These are phyloP conservation scores for Xiphophorus maculatus DNA, from an alignment of 2,113 vertebrate genomes.

Conservation along the genomic window DNA sequence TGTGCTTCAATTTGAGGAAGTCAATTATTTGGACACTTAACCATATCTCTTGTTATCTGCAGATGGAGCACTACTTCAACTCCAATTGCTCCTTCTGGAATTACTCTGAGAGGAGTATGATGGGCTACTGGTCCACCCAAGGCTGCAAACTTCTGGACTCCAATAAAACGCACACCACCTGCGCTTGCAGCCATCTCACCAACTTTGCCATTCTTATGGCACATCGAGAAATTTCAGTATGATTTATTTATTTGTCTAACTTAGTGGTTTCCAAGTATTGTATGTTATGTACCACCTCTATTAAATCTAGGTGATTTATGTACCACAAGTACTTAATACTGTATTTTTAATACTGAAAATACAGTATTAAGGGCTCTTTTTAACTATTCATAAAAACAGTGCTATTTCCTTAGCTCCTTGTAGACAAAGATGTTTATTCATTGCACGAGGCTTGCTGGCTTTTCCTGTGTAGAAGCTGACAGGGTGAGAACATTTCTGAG, in stretches of 20 bases:
- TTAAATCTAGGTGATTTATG: not conserved
- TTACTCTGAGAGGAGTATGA: constrained; percentile 99
- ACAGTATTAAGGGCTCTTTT: not conserved
- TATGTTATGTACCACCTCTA: not conserved
- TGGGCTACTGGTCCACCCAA: constrained; percentile 99
- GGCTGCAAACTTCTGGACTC: constrained; percentile 97
- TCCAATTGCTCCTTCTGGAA: constrained; percentile 99
- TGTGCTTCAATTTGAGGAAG: constrained; percentile 74
- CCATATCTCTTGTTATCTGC: constrained; percentile 78
- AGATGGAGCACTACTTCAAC: constrained; percentile 99
- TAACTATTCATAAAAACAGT: not conserved
- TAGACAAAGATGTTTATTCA: not conserved
- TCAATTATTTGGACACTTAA: constrained; percentile 80
- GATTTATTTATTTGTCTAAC: constrained; percentile 48
- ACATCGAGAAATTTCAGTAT: constrained; percentile 90
- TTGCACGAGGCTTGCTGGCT: not conserved
- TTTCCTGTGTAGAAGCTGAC: not conserved
- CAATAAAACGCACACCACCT: constrained; percentile 96
- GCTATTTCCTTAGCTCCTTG: not conserved
- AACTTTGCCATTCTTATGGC: constrained; percentile 99
- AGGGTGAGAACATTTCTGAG: not conserved
- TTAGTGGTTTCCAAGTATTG: not conserved
- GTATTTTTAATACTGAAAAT: not conserved
- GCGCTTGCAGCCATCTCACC: constrained; percentile 96
- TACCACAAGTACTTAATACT: not conserved